Base-by-base conservation (phyloP, 2,888 invertebrate species). In the Euspilapteryx auroguttella region DNA sequence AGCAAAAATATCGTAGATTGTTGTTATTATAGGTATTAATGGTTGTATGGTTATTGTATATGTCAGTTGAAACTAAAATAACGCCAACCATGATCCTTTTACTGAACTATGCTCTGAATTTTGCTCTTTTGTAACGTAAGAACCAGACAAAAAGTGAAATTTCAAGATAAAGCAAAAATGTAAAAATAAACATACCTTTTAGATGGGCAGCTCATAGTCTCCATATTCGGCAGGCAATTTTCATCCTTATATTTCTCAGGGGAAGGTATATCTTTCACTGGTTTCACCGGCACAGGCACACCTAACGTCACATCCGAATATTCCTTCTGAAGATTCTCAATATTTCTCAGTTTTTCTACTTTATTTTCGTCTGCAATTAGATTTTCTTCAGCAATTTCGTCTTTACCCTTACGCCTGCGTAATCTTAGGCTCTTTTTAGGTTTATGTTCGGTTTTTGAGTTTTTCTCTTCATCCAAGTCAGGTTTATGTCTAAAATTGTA, bases 301-400 rank as follows among this genome's bases (percentile, higher is more conserved):
- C 57, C 62, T 37, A 65, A 23, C 1, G 65, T 68, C 2, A 75
- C 58, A 31, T 75, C 75, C 10, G 55, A 58, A 35, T 58, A 75
- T 31, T 73, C 63, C 3, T 42, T 45, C 37, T 65, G 68, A 24
- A 75, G 47, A 38, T 69, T 69, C 1, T 47, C 44, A 12, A 75
- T 66, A 28, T 73, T 58, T 33, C 62, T 63, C n/a, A 68, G 36
- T 33, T 58, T 63, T 0, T 38, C 42, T 4, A 12, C 9, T 13
- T 25, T 10, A 3, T 32, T 40, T 1, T 47, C 44, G 1, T 49
- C 45, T n/a, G 25, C 30, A n/a, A n/a, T n/a, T n/a, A n/a, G n/a
- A n/a, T 8, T 4, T 8, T 15, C 7, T n/a, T 15, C 13, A 12
- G 35, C 40, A 2, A 51, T 49, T 0, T 50, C 49, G 2, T 33